Evolutionary conservation across 2,888 invertebrate species (phyloP).

Genomic region (Phalera bucephala): DNA sequence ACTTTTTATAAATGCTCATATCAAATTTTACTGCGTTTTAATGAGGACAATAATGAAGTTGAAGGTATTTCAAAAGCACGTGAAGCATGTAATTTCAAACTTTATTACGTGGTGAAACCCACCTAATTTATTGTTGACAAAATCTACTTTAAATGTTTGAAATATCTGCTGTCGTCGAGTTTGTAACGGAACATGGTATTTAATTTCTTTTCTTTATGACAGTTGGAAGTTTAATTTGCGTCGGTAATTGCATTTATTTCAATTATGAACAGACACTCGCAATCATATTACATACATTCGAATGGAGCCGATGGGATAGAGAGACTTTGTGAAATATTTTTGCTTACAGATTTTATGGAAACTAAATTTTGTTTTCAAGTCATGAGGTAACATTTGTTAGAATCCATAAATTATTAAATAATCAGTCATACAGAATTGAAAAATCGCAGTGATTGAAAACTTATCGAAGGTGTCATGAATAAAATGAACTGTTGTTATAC

Average conservation of each 20-base stretch:
- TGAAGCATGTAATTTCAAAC: slow-evolving; percentile 43
- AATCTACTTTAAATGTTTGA: slow-evolving; percentile 29
- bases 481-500: too few relatives aligned
- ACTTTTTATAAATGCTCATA: slow-evolving; percentile 24
- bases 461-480: too few relatives aligned
- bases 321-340: slow-evolving; percentile 1
- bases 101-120: slow-evolving; percentile 55
- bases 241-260: slow-evolving; percentile 53
- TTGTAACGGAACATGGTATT: slow-evolving; percentile 25
- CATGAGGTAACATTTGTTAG: too few relatives aligned
- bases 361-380: too few relatives aligned
- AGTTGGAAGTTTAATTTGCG: slow-evolving; percentile 50
- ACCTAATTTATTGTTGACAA: slow-evolving; percentile 42
- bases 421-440: too few relatives aligned
- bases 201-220: too few relatives aligned
- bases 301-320: slow-evolving; percentile 7
- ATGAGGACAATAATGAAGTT: slow-evolving; percentile 51
- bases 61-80: slow-evolving; percentile 40
- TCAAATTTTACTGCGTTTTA: slow-evolving; percentile 55
- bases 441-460: too few relatives aligned
- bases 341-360: background rate
- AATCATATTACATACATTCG: slow-evolving; percentile 11
- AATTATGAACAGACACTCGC: slow-evolving; percentile 35
- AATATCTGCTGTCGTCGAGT: slow-evolving; percentile 28
- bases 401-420: too few relatives aligned